Conservation (phyloP, 2,113 vertebrate species). For the Sardina pilchardus region DNA sequence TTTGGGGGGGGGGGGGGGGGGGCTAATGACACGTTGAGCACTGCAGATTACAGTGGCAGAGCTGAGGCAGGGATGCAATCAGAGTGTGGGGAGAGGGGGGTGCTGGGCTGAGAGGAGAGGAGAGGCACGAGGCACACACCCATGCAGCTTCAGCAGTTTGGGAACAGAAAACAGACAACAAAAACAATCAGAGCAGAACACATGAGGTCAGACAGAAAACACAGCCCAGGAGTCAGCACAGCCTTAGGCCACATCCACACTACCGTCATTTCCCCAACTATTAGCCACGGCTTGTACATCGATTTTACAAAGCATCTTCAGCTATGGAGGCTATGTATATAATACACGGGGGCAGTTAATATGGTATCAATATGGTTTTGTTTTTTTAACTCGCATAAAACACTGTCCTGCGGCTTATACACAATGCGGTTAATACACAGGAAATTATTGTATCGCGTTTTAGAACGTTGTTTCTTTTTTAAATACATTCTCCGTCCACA, state of each 20-base stretch:
- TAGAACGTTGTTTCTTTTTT: too few species aligned
- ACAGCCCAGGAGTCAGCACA: background rate
- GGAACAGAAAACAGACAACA: background rate
- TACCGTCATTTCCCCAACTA: too few species aligned
- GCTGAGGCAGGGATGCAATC: background rate
- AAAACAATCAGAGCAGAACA: background rate
- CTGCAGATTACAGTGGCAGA: background rate
- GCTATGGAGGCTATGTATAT: too few species aligned
- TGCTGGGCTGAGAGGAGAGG: background rate
- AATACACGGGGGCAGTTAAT: too few species aligned
- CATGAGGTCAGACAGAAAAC: background rate
- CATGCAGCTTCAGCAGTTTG: background rate
- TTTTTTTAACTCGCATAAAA: too few species aligned
- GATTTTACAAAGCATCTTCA: too few species aligned
- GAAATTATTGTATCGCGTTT: too few species aligned
- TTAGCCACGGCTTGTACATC: too few species aligned
- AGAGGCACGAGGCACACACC: background rate
- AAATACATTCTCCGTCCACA: too few species aligned
- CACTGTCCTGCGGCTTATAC: too few species aligned
- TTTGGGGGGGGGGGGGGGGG: background rate
- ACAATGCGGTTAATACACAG: too few species aligned
- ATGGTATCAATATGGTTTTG: too few species aligned
- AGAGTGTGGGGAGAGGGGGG: background rate
- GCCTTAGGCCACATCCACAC: background rate
- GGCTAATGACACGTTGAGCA: background rate